phyloP scores from a whole-genome alignment of 2,113 vertebrate genomes.

The Ptilonorhynchus violaceus region DNA sequence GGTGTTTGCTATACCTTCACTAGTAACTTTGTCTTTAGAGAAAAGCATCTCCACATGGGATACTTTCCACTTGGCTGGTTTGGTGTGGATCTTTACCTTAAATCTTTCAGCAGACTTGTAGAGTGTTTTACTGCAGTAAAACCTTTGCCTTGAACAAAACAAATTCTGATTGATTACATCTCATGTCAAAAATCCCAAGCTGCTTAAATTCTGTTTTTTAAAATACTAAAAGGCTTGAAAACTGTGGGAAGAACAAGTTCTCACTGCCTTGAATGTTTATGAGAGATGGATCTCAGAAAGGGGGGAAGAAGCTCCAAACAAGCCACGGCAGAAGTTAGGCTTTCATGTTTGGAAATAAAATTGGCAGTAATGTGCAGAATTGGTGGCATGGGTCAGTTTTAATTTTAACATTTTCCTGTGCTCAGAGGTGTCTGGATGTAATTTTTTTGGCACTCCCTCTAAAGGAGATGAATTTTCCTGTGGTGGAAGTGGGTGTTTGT shows the following conservation, averaged over 20 bases:
- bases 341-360: background rate
- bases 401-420: background rate
- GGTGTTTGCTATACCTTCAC: background rate
- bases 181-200: background rate
- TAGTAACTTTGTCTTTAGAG: background rate
- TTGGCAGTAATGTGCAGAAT: background rate
- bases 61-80: background rate
- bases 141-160: background rate
- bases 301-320: rapidly evolving
- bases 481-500: background rate
- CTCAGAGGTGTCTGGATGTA: background rate
- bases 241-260: background rate
- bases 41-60: background rate
- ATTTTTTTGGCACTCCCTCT: background rate
- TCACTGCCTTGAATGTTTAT: background rate
- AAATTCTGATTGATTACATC: background rate
- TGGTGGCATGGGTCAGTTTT: background rate
- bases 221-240: background rate
- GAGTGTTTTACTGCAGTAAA: background rate
- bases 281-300: background rate
- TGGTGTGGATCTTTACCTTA: background rate
- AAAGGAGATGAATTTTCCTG: background rate
- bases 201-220: background rate
- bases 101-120: background rate
- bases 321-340: background rate